phyloP scores from a whole-genome alignment of 35 echinoderm and acorn worm genomes.

The Nesometra sesokonis region DNA sequence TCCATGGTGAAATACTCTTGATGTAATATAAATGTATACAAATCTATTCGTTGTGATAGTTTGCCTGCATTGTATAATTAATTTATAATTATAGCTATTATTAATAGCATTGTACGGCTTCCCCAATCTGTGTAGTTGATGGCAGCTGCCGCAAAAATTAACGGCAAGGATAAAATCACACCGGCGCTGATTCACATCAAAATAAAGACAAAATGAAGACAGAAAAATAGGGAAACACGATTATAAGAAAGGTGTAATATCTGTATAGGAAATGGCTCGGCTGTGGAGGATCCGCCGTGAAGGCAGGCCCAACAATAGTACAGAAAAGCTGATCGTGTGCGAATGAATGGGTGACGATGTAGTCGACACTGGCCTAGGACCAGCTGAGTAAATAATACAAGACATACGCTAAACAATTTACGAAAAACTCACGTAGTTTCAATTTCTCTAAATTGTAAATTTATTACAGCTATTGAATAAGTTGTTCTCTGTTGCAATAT shows the following conservation, averaged over 20 bases:
- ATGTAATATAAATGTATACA: too few species aligned
- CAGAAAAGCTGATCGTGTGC: background rate
- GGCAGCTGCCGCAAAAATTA: background rate
- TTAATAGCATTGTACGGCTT: too few species aligned
- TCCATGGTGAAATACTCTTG: too few species aligned
- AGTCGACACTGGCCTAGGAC: background rate
- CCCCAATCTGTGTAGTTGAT: background rate
- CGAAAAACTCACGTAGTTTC: background rate
- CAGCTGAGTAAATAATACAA: background rate
- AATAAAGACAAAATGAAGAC: background rate
- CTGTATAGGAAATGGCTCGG: background rate
- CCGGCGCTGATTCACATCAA: background rate
- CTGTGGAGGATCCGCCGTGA: background rate
- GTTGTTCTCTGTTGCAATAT: background rate
- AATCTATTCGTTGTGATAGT: too few species aligned
- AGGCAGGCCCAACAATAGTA: background rate
- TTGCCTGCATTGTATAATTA: too few species aligned
- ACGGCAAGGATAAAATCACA: background rate
- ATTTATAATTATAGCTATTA: too few species aligned
- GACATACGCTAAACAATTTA: background rate
- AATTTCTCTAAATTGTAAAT: background rate
- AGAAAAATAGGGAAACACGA: background rate
- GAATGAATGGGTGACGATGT: background rate
- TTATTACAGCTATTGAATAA: background rate
- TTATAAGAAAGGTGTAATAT: background rate